These are phyloP conservation scores for Drosophila lowei DNA, from an alignment of 1,140 invertebrate genomes.

Conservation along the genomic window DNA sequence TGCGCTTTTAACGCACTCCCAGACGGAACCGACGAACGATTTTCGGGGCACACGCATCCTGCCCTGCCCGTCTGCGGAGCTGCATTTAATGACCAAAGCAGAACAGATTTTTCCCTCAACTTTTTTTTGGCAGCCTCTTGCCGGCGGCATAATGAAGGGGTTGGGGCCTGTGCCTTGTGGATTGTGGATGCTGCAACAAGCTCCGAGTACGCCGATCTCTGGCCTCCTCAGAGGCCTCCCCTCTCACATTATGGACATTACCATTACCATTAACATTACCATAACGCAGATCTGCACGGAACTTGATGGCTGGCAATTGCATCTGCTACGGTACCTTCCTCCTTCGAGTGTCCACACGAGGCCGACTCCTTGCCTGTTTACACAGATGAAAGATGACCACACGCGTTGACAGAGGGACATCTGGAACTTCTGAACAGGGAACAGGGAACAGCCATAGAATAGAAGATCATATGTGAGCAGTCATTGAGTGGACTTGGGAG, in stretches of 20 bases:
- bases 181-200: neutral
- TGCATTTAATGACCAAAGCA: conserved; percentile 68
- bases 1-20: conserved; percentile 31
- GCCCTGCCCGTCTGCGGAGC: conserved; percentile 17
- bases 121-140: conserved; percentile 7
- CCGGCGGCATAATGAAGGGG: conserved; percentile 24
- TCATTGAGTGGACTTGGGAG: no score
- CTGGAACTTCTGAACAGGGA: neutral
- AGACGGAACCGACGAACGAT: neutral
- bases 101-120: conserved; percentile 50
- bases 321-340: conserved; percentile 31
- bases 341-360: neutral
- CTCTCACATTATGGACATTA: conserved; percentile 37
- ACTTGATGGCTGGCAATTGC: conserved; percentile 40
- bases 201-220: neutral
- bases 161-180: neutral
- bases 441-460: neutral
- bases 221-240: neutral
- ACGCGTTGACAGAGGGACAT: conserved; percentile 15
- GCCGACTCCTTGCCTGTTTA: no score
- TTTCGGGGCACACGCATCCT: conserved; percentile 62
- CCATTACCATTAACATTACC: conserved; percentile 51
- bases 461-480: no score
- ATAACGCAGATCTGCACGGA: conserved; percentile 40
- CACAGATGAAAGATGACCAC: conserved; percentile 4